A percentile compares a stretch with the other conserved stretches of the same genome.
These are phyloP conservation scores for Tokudaia muenninki DNA, from an alignment of 2,797 vertebrate genomes.

Conservation along the genomic window DNA sequence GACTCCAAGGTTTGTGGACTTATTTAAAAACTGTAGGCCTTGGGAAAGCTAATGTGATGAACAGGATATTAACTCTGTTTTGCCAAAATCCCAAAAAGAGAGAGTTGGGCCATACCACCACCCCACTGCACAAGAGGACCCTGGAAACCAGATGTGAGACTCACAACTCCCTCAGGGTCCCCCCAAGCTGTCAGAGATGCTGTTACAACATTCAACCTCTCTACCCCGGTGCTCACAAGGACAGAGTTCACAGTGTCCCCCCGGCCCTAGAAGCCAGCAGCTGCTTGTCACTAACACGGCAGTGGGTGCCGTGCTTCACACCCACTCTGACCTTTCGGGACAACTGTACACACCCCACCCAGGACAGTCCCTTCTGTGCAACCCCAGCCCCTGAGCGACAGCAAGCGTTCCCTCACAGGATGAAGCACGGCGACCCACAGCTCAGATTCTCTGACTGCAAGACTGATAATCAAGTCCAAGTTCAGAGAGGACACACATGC, in stretches of 20 bases:
- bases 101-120: background rate
- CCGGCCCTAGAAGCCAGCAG: accelerated
- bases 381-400: background rate
- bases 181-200: background rate
- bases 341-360: too few species aligned
- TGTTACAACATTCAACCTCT: background rate
- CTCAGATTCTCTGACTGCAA: background rate
- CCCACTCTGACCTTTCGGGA: background rate
- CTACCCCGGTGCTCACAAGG: background rate
- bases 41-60: background rate
- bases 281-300: background rate
- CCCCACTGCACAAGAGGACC: background rate
- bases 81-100: background rate
- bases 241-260: background rate
- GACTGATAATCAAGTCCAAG: background rate
- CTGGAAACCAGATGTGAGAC: background rate
- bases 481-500: background rate
- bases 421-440: too few species aligned
- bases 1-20: background rate
- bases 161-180: background rate
- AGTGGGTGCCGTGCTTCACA: too few species aligned
- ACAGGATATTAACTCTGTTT: background rate
- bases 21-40: background rate
- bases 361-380: background rate
- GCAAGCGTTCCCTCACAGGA: background rate